Percentiles rank a stretch among this genome's conserved stretches.
These are phyloP conservation scores for Pelodiscus sinensis DNA, from an alignment of 2,113 vertebrate species.

Conservation along the genomic window DNA sequence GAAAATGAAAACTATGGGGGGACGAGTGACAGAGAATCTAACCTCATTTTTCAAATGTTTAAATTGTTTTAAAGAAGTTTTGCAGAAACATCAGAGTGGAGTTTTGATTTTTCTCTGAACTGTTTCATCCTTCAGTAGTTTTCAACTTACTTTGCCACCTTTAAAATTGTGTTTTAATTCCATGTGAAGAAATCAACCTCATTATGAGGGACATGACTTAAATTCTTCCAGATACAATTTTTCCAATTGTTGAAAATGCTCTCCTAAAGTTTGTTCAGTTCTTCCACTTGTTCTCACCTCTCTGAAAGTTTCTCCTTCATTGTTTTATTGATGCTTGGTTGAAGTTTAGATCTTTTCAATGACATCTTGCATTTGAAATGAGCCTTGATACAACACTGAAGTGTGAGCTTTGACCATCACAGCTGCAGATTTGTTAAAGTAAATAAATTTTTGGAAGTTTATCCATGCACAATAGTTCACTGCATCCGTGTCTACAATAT, in stretches of 20 bases:
- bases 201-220: neutral
- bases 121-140: neutral
- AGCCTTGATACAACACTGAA: neutral
- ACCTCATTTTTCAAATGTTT: neutral
- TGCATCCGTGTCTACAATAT: neutral
- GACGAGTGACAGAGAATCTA: too few species aligned
- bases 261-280: neutral
- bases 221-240: neutral
- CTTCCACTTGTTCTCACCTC: neutral
- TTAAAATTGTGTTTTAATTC: neutral
- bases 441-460: neutral
- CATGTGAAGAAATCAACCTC: neutral
- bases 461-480: neutral
- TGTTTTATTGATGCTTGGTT: neutral
- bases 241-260: neutral
- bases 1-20: neutral
- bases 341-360: neutral
- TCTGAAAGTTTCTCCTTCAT: neutral
- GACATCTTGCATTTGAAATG: neutral
- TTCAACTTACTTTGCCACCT: neutral
- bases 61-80: neutral
- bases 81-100: neutral
- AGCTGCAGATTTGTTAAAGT: neutral
- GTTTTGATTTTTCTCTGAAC: neutral
- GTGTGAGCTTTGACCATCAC: neutral